Evolutionary conservation across 2,113 vertebrate genomes (phyloP).

Genomic region (Stictonetta naevosa): DNA sequence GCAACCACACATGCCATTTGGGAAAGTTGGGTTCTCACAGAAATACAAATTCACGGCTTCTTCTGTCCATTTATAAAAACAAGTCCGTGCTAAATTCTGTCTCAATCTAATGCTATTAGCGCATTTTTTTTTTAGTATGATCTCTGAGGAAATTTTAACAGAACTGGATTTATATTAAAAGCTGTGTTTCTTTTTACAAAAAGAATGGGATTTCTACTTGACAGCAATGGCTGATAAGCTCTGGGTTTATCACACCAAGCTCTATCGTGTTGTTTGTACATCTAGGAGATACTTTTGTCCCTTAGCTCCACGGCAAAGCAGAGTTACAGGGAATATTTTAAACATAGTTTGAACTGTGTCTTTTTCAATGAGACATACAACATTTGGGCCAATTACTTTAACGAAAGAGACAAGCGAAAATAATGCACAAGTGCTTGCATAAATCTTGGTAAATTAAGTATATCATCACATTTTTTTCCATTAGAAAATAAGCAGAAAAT

Average conservation of each 20-base stretch:
- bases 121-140: not conserved
- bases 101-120: not conserved
- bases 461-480: not conserved
- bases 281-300: not conserved
- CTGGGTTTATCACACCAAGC: not conserved
- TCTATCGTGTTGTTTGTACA: not conserved
- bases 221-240: not conserved
- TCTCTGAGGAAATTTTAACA: not conserved
- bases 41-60: not conserved
- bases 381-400: not conserved
- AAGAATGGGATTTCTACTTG: not conserved
- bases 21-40: not conserved
- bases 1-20: not conserved
- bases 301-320: not conserved
- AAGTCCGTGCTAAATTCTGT: not conserved
- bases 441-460: not conserved
- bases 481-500: not conserved
- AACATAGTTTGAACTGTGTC: not conserved
- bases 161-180: not conserved
- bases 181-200: not conserved
- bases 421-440: not conserved
- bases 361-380: not conserved
- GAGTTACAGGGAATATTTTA: not conserved
- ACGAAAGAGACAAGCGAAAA: not conserved
- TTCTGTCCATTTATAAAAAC: not conserved